Percentiles rank a stretch among this genome's conserved stretches.
phyloP scores from a whole-genome alignment of 2,113 vertebrate species.

The Mohoua ochrocephala region DNA sequence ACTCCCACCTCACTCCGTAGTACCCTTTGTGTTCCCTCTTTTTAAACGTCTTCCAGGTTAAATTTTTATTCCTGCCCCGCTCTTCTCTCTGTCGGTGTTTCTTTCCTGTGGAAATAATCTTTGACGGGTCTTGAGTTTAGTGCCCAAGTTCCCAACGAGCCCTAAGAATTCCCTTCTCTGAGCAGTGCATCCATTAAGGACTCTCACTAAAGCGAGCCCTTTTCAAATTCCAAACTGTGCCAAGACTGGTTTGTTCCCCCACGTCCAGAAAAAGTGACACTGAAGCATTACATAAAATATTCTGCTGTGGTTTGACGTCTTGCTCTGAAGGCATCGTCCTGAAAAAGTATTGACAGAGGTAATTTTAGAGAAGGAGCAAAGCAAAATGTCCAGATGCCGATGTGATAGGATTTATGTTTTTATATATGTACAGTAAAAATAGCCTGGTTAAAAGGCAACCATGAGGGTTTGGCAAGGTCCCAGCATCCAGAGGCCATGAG shows the following conservation, averaged over 20 bases:
- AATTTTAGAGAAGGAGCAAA: not conserved
- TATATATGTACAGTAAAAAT: not conserved
- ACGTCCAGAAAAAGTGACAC: not conserved
- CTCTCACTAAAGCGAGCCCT: not conserved
- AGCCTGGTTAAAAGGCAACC: not conserved
- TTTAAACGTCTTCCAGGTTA: conserved; percentile 19
- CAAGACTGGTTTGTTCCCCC: not conserved
- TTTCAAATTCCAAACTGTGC: not conserved
- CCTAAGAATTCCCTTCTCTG: not conserved
- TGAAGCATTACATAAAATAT: not conserved
- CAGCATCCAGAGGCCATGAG: not conserved
- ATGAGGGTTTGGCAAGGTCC: not conserved
- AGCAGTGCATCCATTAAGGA: not conserved
- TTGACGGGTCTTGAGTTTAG: not conserved
- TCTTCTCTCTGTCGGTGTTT: not conserved
- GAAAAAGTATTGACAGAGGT: not conserved
- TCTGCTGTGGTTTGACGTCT: conserved; percentile 2
- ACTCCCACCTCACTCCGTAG: not conserved
- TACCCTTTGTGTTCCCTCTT: not conserved
- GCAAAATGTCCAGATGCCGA: not conserved
- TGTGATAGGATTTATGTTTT: not conserved
- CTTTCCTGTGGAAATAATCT: not conserved
- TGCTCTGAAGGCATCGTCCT: not conserved
- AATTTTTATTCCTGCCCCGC: not conserved
- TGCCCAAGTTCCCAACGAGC: not conserved